Percentiles rank a stretch among this genome's conserved stretches.
Conservation (phyloP, 2,888 invertebrate species). For the Electrophaes corylata region DNA sequence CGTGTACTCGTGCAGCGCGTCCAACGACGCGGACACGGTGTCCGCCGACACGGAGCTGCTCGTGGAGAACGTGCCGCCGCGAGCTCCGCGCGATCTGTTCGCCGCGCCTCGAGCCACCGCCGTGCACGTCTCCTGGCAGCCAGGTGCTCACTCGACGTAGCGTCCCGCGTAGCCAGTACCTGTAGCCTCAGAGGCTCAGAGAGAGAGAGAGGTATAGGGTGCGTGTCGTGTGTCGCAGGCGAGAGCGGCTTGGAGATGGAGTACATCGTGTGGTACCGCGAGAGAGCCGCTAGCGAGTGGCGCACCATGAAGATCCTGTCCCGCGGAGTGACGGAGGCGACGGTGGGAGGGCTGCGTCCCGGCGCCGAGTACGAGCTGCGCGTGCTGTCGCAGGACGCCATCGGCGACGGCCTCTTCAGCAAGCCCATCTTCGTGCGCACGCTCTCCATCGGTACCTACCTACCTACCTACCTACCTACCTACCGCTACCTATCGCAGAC, state of each 20-base stretch:
- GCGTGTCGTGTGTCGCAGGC: too few species aligned
- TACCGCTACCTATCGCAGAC: too few species aligned
- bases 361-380: slow-evolving; percentile 94
- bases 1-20: slow-evolving; percentile 91
- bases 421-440: slow-evolving; percentile 91
- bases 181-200: too few species aligned
- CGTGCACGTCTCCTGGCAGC: slow-evolving; percentile 92
- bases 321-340: slow-evolving; percentile 89
- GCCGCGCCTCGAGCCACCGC: slow-evolving; percentile 89
- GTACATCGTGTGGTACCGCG: slow-evolving; percentile 94
- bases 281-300: slow-evolving; percentile 91
- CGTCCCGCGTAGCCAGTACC: too few species aligned
- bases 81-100: slow-evolving; percentile 94
- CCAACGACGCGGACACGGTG: slow-evolving; percentile 95
- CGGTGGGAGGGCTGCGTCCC: slow-evolving; percentile 90
- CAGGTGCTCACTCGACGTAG: too few species aligned
- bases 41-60: slow-evolving; percentile 91
- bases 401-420: slow-evolving; percentile 96
- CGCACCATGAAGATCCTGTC: slow-evolving; percentile 90
- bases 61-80: slow-evolving; percentile 94
- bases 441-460: slow-evolving; percentile 60
- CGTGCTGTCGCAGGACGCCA: slow-evolving; percentile 92
- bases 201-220: too few species aligned
- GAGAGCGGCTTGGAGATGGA: slow-evolving; percentile 72
- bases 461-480: too few species aligned